Conservation (phyloP, 2,113 vertebrate genomes). For the Callipepla squamata region DNA sequence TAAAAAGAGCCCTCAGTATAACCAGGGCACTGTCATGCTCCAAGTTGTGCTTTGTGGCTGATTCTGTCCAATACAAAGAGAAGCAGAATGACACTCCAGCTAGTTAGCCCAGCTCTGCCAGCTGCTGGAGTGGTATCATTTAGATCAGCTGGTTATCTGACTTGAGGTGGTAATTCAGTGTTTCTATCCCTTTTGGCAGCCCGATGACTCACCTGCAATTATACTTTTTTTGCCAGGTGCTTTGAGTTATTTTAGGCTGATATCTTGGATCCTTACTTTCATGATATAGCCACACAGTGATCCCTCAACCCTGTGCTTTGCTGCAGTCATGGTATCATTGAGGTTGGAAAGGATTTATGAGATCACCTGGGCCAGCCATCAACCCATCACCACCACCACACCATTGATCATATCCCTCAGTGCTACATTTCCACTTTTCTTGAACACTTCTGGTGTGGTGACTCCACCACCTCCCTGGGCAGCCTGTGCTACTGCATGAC, state of each 20-base stretch:
- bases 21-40: not conserved
- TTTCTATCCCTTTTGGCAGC: not conserved
- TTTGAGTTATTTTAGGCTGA: not conserved
- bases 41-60: not conserved
- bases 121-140: not conserved
- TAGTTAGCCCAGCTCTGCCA: not conserved
- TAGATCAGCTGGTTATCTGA: not conserved
- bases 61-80: not conserved
- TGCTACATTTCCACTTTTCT: too few species aligned
- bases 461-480: too few species aligned
- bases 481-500: too few species aligned
- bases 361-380: too few species aligned
- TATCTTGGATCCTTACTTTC: accelerated
- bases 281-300: not conserved
- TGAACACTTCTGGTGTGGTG: too few species aligned
- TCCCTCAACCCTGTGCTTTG: not conserved
- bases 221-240: not conserved
- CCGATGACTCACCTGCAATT: not conserved
- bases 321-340: not conserved
- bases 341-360: too few species aligned
- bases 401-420: too few species aligned
- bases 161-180: not conserved
- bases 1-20: not conserved
- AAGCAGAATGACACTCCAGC: not conserved
- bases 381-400: too few species aligned